These are phyloP conservation scores for Drosophila mulleri DNA, from an alignment of 2,888 invertebrate genomes.

Conservation along the genomic window DNA sequence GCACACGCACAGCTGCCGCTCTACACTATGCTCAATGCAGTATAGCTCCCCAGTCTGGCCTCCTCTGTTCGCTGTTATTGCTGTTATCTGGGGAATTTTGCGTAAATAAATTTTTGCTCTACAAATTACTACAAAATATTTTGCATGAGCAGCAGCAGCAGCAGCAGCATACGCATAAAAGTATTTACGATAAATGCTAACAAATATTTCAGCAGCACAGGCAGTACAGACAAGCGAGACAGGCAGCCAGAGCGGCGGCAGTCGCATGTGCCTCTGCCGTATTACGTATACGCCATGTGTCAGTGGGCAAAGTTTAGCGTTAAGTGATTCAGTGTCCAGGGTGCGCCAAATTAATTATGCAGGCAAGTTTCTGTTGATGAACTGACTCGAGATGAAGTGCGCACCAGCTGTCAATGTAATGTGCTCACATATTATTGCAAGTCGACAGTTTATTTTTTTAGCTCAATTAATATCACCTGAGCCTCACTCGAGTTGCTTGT, in stretches of 20 bases:
- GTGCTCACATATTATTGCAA: not conserved
- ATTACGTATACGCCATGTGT: slow-evolving; percentile 63
- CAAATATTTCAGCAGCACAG: slow-evolving; percentile 28
- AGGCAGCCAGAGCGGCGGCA: slow-evolving; percentile 5
- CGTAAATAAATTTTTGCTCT: slow-evolving; percentile 68
- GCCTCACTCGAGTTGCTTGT: not conserved
- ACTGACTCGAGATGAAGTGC: slow-evolving; percentile 21
- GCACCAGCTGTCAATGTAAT: not conserved
- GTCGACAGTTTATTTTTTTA: not conserved
- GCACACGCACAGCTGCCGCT: slow-evolving; percentile 62
- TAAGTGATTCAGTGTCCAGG: slow-evolving; percentile 44
- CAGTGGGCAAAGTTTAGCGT: slow-evolving; percentile 34
- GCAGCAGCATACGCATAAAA: slow-evolving; percentile 55
- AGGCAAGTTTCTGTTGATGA: slow-evolving; percentile 29
- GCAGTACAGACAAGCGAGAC: not conserved
- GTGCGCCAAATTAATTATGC: slow-evolving; percentile 41
- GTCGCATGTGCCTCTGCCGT: slow-evolving; percentile 15
- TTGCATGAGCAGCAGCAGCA: slow-evolving; percentile 59
- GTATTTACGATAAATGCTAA: slow-evolving; percentile 72
- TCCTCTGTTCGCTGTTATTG: not conserved
- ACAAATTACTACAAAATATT: slow-evolving; percentile 78
- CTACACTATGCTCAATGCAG: not conserved
- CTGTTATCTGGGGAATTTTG: slow-evolving; percentile 58
- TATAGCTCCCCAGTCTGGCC: not conserved
- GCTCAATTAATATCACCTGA: slow-evolving; percentile 32